Percentiles rank a stretch among this genome's conserved stretches.
phyloP scores from a whole-genome alignment of 2,888 invertebrate genomes.

The Drosophila limbata region DNA sequence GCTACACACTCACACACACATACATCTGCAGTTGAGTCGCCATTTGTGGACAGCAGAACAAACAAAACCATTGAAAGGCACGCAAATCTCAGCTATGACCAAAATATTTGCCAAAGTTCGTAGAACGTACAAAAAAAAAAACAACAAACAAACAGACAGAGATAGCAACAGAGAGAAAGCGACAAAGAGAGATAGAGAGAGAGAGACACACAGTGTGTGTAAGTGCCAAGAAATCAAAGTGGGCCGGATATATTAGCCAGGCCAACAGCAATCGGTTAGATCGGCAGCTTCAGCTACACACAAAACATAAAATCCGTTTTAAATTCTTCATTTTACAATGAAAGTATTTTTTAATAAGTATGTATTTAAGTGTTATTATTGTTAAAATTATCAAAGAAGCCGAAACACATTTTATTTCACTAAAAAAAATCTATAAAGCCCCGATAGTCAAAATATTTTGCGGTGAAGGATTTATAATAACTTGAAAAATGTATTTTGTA shows the following conservation, averaged over 20 bases:
- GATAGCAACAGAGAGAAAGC: not conserved
- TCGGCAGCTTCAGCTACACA: slow-evolving; percentile 11
- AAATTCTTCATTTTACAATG: too few species aligned
- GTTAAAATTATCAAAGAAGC: too few species aligned
- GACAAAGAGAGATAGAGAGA: not conserved
- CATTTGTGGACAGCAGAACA: slow-evolving; percentile 69
- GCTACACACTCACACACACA: slow-evolving; percentile 25
- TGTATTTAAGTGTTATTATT: too few species aligned
- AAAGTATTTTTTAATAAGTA: too few species aligned
- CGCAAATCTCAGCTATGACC: slow-evolving; percentile 77
- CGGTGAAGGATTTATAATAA: too few species aligned
- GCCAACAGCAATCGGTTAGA: slow-evolving; percentile 34
- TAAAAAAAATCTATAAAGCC: too few species aligned
- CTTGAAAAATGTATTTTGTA: too few species aligned
- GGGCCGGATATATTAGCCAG: slow-evolving; percentile 67
- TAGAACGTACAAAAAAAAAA: slow-evolving; percentile 42
- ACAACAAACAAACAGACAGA: slow-evolving; percentile 15
- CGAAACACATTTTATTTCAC: too few species aligned
- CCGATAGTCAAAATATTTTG: too few species aligned
- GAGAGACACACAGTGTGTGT: not conserved
- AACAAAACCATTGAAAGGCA: slow-evolving; percentile 75
- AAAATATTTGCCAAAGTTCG: slow-evolving; percentile 75
- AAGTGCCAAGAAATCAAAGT: slow-evolving; percentile 69
- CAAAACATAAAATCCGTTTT: too few species aligned
- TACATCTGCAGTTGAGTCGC: slow-evolving; percentile 30